Base-by-base conservation (phyloP, 2,888 invertebrate genomes). In the Ormia ochracea region DNA sequence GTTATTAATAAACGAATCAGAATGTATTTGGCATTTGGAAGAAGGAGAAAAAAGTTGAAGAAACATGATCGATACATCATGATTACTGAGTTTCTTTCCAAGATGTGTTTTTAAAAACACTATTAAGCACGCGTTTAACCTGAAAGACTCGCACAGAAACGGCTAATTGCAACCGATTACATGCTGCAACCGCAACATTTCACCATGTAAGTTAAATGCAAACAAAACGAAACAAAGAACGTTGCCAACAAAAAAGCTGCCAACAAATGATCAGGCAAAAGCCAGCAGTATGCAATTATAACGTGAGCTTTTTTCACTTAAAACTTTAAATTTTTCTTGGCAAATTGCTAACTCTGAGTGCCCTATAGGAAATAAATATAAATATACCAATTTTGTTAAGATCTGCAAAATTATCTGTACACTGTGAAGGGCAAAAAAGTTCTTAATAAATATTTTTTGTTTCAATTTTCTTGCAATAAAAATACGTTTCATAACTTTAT, bases 101-200 rank as follows among this genome's bases (percentile, higher is more conserved):
- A 48, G 41, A 17, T 72, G 58, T 43, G 69, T n/a, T n/a, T n/a
- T n/a, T 59, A 26, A 52, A 66, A 72, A 61, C 41, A 63, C 45
- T 72, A 61, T 72, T 76, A 76, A 80, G 76, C 75, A 76, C 76
- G 80, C 80, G 80, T 80, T 80, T 80, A 80, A 80, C 72, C 80
- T 72, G 68, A 75, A 80, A 80, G 61, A n/a, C n/a, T n/a, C n/a
- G n/a, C n/a, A 66, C 54, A 68, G 17, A 50, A 54, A 23, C 61
- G 33, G 52, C 63, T 76, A 76, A 80, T 80, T 76, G 61, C 61
- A 33, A 38, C 52, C 54, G 75, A 69, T 76, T 76, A 63, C 48
- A 76, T 54, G 43, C 68, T 63, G 43, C 36, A 68, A 56, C 65
- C 5, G 52, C 52, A 52, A 36, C 28, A 52, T 43, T 66, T 66